A percentile compares a stretch with the other conserved stretches of the same genome.
Evolutionary conservation across 2,888 invertebrate genomes (phyloP).

Genomic region (Hirtodrosophila trivittata): DNA sequence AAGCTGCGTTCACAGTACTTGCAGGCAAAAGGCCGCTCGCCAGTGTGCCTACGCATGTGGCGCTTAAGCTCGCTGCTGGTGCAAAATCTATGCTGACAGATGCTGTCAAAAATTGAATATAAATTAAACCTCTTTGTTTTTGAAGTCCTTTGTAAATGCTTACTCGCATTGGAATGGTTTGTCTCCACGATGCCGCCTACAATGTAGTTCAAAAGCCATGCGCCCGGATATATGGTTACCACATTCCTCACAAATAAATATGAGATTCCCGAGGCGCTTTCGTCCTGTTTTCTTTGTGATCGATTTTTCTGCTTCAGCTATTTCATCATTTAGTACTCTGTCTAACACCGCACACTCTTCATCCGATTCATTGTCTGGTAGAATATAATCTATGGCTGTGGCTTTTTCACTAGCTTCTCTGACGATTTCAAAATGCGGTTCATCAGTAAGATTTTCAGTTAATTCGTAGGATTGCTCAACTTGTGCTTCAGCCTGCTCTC

Average conservation of each 20-base stretch:
- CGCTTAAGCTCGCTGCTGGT: constrained; percentile 70
- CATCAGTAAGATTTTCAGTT: constrained; percentile 1
- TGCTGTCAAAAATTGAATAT: constrained; percentile 20
- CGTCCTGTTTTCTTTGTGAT: constrained; percentile 33
- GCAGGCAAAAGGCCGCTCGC: constrained; percentile 70
- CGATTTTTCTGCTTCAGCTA: constrained; percentile 21
- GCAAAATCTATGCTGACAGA: constrained; percentile 65
- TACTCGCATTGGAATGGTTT: constrained; percentile 68
- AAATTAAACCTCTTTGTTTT: background rate
- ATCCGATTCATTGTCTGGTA: constrained; percentile 35
- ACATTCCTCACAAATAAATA: constrained; percentile 65
- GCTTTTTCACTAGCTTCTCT: constrained; percentile 1
- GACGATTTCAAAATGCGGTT: constrained; percentile 3
- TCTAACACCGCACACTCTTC: constrained; percentile 43
- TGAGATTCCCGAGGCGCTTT: constrained; percentile 32
- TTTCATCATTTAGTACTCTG: constrained; percentile 42
- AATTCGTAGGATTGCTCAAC: background rate
- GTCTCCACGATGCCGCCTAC: constrained; percentile 69
- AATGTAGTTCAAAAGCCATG: constrained; percentile 67
- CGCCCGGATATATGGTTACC: constrained; percentile 67
- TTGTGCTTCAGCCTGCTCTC: constrained; percentile 11
- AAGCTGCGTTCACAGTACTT: constrained; percentile 66
- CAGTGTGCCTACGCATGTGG: constrained; percentile 66
- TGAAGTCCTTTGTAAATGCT: constrained; percentile 16
- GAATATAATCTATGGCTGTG: constrained; percentile 10